A percentile compares a stretch with the other conserved stretches of the same genome.
These are phyloP conservation scores for Phaetusa simplex DNA, from an alignment of 2,113 vertebrate genomes.

Conservation along the genomic window DNA sequence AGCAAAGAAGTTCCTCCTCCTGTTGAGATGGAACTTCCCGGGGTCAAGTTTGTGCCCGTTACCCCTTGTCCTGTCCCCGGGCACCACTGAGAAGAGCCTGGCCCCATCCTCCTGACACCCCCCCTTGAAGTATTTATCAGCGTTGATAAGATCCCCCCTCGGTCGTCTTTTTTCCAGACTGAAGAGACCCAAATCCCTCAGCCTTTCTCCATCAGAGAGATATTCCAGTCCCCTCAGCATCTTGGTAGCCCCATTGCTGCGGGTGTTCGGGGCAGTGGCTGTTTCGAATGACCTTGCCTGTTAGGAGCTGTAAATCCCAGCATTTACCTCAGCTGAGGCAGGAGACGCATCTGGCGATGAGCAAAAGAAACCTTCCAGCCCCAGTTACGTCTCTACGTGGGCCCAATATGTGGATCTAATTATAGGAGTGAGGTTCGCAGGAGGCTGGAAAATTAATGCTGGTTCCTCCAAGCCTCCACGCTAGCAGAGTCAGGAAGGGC, in stretches of 20 bases:
- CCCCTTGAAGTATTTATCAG: too few species aligned
- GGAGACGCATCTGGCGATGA: not conserved
- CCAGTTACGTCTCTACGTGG: not conserved
- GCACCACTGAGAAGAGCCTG: too few species aligned
- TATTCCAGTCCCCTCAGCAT: too few species aligned
- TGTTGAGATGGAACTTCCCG: too few species aligned
- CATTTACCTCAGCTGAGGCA: not conserved
- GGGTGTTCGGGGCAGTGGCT: not conserved
- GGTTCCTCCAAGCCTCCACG: not conserved
- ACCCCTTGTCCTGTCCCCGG: too few species aligned
- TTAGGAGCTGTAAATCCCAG: not conserved
- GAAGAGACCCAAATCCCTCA: too few species aligned
- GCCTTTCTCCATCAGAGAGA: too few species aligned
- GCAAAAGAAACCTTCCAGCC: not conserved
- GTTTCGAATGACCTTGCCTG: not conserved
- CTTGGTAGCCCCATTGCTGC: not conserved
- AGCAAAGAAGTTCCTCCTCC: too few species aligned
- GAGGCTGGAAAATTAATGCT: not conserved
- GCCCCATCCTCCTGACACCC: too few species aligned
- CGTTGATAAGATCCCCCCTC: too few species aligned
- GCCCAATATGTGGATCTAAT: not conserved
- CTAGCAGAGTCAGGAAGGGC: not conserved
- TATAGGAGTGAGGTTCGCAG: not conserved
- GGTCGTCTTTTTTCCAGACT: too few species aligned
- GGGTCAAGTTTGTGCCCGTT: too few species aligned